These are phyloP conservation scores for Galaxea fascicularis DNA, from an alignment of 92 coral and sea anemone species.

Conservation along the genomic window DNA sequence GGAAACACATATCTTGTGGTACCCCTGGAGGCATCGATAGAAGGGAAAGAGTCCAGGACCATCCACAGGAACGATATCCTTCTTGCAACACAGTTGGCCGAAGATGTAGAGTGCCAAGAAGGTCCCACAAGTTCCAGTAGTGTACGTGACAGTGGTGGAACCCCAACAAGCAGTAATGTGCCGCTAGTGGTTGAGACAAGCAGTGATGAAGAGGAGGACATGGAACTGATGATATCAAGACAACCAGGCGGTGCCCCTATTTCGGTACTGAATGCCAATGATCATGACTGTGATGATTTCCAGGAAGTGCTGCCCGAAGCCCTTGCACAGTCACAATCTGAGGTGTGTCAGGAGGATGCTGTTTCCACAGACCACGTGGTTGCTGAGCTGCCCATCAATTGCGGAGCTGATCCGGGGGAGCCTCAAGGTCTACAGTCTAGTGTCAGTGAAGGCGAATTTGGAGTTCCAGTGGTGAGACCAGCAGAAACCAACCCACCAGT, in stretches of 20 bases:
- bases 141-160: neutral
- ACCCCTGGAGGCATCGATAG: conserved; percentile 12
- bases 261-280: conserved; percentile 32
- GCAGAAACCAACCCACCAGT: neutral
- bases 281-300: conserved; percentile 13
- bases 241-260: conserved; percentile 32
- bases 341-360: neutral
- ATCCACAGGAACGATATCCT: neutral
- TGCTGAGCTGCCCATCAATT: neutral
- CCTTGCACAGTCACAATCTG: neutral
- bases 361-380: neutral
- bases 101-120: neutral
- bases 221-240: conserved; percentile 44
- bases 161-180: neutral
- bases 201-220: conserved; percentile 28
- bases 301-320: neutral
- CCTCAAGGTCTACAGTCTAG: conserved; percentile 2
- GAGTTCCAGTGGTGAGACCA: neutral
- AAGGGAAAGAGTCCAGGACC: conserved; percentile 18
- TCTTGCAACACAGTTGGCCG: neutral
- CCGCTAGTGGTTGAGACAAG: neutral
- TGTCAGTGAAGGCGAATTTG: neutral
- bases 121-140: neutral
- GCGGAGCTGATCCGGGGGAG: neutral
- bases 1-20: conserved; percentile 66